These are phyloP conservation scores for Trachymyrmex cornetzi DNA, from an alignment of 1,140 invertebrate species.

Conservation along the genomic window DNA sequence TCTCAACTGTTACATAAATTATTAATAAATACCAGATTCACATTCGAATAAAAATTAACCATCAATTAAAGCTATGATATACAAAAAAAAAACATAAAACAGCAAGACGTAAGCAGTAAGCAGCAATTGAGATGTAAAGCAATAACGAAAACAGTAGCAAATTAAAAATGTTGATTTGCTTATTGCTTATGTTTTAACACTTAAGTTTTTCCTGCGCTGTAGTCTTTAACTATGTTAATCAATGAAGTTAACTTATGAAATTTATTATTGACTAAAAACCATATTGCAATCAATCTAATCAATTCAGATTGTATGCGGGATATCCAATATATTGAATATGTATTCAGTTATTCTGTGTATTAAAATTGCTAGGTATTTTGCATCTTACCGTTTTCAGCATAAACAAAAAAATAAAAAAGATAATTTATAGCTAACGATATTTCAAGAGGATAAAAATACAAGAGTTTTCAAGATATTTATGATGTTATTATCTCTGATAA, in stretches of 20 bases:
- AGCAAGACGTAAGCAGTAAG: no score
- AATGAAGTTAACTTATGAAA: not conserved
- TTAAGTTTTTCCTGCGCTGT: no score
- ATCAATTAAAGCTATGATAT: not conserved
- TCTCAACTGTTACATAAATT: not conserved
- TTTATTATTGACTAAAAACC: not conserved
- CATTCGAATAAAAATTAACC: not conserved
- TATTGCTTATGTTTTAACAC: no score
- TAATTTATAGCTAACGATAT: slow-evolving; percentile 9
- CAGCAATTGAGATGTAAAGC: no score
- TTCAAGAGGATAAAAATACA: not conserved
- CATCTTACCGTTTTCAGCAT: not conserved
- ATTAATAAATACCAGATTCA: no score
- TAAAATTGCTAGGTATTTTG: not conserved
- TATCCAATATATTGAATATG: not conserved
- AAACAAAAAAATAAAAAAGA: not conserved
- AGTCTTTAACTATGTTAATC: not conserved
- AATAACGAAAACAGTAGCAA: no score
- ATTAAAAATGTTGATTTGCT: no score
- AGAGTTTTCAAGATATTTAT: not conserved
- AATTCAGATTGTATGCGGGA: not conserved
- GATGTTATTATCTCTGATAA: not conserved
- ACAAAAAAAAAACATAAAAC: no score
- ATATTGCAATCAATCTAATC: slow-evolving; percentile 3
- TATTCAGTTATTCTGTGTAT: not conserved